A percentile compares a stretch with the other conserved stretches of the same genome.
Evolutionary conservation across 2,113 vertebrate species (phyloP).

Genomic region (Hippocampus guttulatus): DNA sequence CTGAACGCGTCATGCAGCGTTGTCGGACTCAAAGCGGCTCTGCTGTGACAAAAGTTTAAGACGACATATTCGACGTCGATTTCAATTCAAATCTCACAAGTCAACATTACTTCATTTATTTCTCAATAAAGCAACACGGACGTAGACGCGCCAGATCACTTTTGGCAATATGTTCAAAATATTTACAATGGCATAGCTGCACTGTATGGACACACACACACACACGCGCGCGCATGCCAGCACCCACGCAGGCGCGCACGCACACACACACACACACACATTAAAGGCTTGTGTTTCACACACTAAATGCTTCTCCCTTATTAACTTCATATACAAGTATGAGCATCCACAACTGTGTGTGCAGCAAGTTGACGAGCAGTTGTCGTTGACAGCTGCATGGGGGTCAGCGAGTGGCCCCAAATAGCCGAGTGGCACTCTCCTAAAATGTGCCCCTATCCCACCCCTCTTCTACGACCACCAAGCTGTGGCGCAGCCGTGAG

Average conservation of each 20-base stretch:
- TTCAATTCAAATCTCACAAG: neutral
- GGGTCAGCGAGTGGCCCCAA: constrained; percentile 71
- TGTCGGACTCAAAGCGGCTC: too few species aligned
- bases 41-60: neutral
- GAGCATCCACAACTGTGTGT: constrained; percentile 47
- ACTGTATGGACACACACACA: neutral
- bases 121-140: neutral
- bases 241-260: neutral
- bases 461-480: constrained; percentile 8
- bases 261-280: neutral
- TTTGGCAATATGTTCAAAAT: neutral
- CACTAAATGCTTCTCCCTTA: constrained; percentile 75
- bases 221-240: neutral
- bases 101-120: neutral
- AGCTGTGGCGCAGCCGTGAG: constrained; percentile 11
- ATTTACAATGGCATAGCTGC: neutral
- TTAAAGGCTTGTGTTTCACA: constrained; percentile 31
- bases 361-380: constrained; percentile 82
- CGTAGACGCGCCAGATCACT: neutral
- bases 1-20: too few species aligned
- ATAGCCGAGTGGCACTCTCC: constrained; percentile 58
- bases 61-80: neutral
- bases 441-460: neutral
- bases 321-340: constrained; percentile 70
- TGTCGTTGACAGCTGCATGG: constrained; percentile 89